A percentile compares a stretch with the other conserved stretches of the same genome.
These are phyloP conservation scores for Pagetopsis macropterus DNA, from an alignment of 2,797 vertebrate genomes.

Conservation along the genomic window DNA sequence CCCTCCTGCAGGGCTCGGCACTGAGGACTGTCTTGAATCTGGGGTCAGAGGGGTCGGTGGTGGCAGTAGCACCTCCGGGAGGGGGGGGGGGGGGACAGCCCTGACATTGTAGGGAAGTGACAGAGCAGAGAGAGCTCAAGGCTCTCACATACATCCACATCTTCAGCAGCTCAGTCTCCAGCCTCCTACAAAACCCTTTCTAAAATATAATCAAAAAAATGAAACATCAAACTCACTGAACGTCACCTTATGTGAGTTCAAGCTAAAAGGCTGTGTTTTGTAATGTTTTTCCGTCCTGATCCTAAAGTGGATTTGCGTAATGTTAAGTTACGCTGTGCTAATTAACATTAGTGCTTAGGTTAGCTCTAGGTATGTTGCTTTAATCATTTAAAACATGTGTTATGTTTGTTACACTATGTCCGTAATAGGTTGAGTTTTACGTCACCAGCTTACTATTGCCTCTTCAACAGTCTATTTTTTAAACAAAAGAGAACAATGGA, in stretches of 20 bases:
- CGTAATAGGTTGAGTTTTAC: too few relatives aligned
- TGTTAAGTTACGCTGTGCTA: too few relatives aligned
- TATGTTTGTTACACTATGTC: too few relatives aligned
- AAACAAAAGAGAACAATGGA: slow-evolving; percentile 3
- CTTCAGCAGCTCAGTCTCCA: slow-evolving; percentile 16
- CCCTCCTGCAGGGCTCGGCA: slow-evolving; percentile 34
- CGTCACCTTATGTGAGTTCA: not conserved
- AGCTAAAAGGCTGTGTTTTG: not conserved
- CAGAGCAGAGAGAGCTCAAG: slow-evolving; percentile 38
- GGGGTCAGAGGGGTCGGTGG: slow-evolving; percentile 43
- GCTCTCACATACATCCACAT: slow-evolving; percentile 21
- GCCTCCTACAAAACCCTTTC: slow-evolving; percentile 1
- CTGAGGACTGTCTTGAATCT: slow-evolving; percentile 38
- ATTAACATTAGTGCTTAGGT: too few relatives aligned
- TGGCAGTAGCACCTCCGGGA: slow-evolving; percentile 9
- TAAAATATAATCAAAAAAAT: slow-evolving; percentile 18
- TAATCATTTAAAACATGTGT: too few relatives aligned
- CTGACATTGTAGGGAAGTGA: slow-evolving; percentile 54
- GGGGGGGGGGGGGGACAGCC: not conserved
- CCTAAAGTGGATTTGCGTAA: slow-evolving; percentile 19
- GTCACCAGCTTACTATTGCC: not conserved
- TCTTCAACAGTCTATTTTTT: not conserved
- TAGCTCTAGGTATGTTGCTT: too few relatives aligned
- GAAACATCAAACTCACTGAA: slow-evolving; percentile 21
- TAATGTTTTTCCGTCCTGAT: slow-evolving; percentile 5